Evolutionary conservation across 1,140 invertebrate genomes (phyloP), one percentile per base, ranked within the genome.

Genomic region (Pseudomyrmex dendroicus): DNA sequence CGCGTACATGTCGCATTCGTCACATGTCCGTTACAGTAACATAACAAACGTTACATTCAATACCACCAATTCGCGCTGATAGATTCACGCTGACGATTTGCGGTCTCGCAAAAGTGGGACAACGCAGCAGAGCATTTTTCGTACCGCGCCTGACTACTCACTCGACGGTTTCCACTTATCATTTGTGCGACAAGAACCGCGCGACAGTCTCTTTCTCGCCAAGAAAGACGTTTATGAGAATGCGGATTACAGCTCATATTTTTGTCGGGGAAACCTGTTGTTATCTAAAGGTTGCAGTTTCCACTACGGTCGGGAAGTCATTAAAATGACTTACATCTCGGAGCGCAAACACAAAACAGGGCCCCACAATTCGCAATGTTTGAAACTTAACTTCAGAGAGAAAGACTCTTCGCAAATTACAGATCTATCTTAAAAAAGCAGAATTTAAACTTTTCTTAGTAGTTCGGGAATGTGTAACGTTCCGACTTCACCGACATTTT

Each of bases 11-110:
- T 52, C 44, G 54, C 46, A 22, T 64, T 80, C 35, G 50, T 9
- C 57, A 83, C 66, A 82, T 77, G 57, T 82, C 35, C 74, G 87
- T 90, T 86, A 91, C 87, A 90, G 89, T 91, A 89, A 91, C 90
- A 90, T 84, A 89, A 82, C 90, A 78, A 91, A 90, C 84, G 85
- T 73, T 48, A 61, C 73, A 54, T 82, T 78, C 76, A 67, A 64
- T 22, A 78, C 52, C 25, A 66, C 54, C 83, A 78, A 83, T 76
- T 73, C 85, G 76, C 62, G 54, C 59, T 35, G 20, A 44, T 56
- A 82, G 64, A 66, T 72, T 54, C 12, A 56, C 66, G 25, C 22
- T 76, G 61, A 80, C 17, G 68, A 59, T 63, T 72, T 66, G 56
- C 63, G 48, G 57, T 25, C 66, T 56, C 74, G 54, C 48, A 25